Evolutionary conservation across 2,888 invertebrate species (phyloP).

Genomic region (Cosmopolites sordidus): DNA sequence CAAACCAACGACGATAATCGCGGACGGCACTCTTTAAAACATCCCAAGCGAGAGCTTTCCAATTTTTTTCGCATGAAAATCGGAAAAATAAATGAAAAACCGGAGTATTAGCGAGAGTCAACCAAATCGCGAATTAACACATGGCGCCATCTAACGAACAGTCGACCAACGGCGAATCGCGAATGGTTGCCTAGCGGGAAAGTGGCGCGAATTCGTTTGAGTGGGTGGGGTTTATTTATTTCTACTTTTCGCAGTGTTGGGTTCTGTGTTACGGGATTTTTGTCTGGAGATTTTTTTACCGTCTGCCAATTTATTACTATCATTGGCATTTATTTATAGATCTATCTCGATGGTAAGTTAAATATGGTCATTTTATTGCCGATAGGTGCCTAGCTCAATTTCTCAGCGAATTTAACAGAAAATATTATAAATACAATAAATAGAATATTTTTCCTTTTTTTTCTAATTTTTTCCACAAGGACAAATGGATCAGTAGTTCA

Average conservation of each 20-base stretch:
- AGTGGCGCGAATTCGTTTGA: conserved; percentile 25
- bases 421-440: too few relatives aligned
- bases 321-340: conserved; percentile 5
- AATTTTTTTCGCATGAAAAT: conserved; percentile 16
- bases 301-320: conserved; percentile 1
- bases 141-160: conserved; percentile 22
- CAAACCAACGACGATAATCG: conserved; percentile 2
- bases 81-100: conserved; percentile 19
- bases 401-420: background rate
- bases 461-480: too few relatives aligned
- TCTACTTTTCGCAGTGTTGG: conserved; percentile 4
- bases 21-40: conserved; percentile 7
- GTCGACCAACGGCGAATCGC: conserved; percentile 19
- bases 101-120: conserved; percentile 12
- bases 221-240: conserved; percentile 21
- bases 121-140: conserved; percentile 14
- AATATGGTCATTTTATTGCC: background rate
- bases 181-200: conserved; percentile 22
- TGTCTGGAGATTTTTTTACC: conserved; percentile 9
- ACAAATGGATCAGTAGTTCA: too few relatives aligned
- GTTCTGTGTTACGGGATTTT: background rate
- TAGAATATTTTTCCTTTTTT: too few relatives aligned
- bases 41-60: conserved; percentile 2
- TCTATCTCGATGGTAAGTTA: conserved; percentile 1
- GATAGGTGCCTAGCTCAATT: background rate